Evolutionary conservation across 2,113 vertebrate species (phyloP), one percentile per base, ranked within the genome.

Genomic region (Parus major): DNA sequence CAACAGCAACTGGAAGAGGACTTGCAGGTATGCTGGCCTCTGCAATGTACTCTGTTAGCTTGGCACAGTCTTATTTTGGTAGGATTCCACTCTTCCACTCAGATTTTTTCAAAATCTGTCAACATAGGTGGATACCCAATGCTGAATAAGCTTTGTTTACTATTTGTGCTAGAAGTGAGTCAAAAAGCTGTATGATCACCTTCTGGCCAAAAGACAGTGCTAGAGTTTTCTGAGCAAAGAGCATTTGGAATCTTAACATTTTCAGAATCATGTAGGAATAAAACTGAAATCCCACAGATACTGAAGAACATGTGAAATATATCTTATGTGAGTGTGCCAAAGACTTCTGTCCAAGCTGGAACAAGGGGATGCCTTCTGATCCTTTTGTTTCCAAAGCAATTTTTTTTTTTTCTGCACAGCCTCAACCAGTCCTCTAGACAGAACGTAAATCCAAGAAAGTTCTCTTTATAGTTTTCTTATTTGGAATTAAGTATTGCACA

Each of bases 401-500:
- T 39, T 71, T 70, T 44, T 70, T 44, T 42, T 57, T 69, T 69
- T 94, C 90, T 81, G 5, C 25, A 66, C 15, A 53, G 8, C 15
- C 9, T 66, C 55, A 73, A 42, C 39, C 63, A 70, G 63, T 75
- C 16, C 20, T 94, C 89, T 92, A 61, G 53, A 87, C 29, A 91
- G 49, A 83, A 46, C 10, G 1, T 68, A 71, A 82, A 84, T 44
- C 57, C 64, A 81, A 69, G 35, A 41, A 96, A 95, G 59, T 88
- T 92, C 33, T 94, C 85, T 90, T 86, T 88, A 80, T 75, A 84
- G 70, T 42, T 42, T 15, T 42, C 42, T 42, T 96, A 90, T 87
- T 92, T 95, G 82, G 90, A 94, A 96, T 95, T 95, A 95, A 96
- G 82, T 82, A 66, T 44, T 53, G 53, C 52, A 79, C 36, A 73